These are phyloP conservation scores for Drosophila navojoa DNA, from an alignment of 1,140 invertebrate genomes.

Conservation along the genomic window DNA sequence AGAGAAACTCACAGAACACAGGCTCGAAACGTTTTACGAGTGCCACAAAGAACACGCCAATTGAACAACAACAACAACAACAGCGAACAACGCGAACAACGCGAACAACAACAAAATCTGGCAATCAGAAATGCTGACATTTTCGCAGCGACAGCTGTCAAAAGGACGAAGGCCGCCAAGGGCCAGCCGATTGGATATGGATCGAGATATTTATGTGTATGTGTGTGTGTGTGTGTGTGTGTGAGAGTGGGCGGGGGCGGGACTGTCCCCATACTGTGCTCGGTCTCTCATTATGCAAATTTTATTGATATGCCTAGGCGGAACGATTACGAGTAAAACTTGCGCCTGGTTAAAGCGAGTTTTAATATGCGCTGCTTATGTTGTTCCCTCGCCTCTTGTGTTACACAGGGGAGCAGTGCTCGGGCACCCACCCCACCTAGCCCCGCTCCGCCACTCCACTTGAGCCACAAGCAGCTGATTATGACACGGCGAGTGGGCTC, in stretches of 20 bases:
- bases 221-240: not conserved
- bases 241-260: no score
- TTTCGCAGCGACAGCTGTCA: slow-evolving; percentile 58
- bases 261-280: slow-evolving; percentile 17
- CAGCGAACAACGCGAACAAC: not conserved
- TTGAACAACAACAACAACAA: slow-evolving; percentile 39
- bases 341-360: slow-evolving; percentile 32
- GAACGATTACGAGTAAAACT: no score
- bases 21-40: slow-evolving; percentile 36
- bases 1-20: slow-evolving; percentile 53
- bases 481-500: no score
- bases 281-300: slow-evolving; percentile 53
- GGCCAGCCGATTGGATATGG: slow-evolving; percentile 13
- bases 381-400: no score
- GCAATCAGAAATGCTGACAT: slow-evolving; percentile 55
- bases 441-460: not conserved
- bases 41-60: slow-evolving; percentile 29
- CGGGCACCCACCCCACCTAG: no score
- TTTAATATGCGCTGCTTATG: slow-evolving; percentile 8
- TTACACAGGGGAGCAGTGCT: no score
- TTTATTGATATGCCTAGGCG: no score
- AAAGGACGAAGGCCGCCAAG: slow-evolving; percentile 2
- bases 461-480: slow-evolving; percentile 20
- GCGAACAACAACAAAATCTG: slow-evolving; percentile 40
- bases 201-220: slow-evolving; percentile 13